Evolutionary conservation across 2,113 vertebrate genomes (phyloP).

Genomic region (Myodes glareolus): DNA sequence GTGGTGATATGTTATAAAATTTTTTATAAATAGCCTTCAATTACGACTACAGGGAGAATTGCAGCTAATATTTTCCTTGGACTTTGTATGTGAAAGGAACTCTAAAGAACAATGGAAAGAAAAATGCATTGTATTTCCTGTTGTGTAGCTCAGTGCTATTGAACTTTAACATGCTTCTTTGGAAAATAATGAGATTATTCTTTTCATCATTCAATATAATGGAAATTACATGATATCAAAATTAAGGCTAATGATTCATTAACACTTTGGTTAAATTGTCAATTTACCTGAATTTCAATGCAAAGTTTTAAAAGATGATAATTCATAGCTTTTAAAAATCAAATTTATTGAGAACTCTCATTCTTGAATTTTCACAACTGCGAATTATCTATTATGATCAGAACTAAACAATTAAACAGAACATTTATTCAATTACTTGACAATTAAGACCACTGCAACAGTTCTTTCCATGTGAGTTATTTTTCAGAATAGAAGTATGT

Average conservation of each 20-base stretch:
- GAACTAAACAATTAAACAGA: conserved; percentile 6
- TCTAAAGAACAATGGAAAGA: not conserved
- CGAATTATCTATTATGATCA: conserved; percentile 41
- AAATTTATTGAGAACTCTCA: conserved; percentile 23
- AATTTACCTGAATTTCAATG: conserved; percentile 41
- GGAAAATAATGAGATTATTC: not conserved
- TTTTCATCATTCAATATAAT: not conserved
- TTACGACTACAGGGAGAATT: conserved; percentile 15
- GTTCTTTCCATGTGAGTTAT: not conserved
- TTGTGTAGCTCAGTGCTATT: not conserved
- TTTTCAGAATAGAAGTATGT: not conserved
- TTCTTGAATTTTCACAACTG: conserved; percentile 43
- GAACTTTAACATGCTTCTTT: conserved; percentile 10
- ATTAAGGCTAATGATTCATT: not conserved
- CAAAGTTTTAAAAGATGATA: conserved; percentile 28
- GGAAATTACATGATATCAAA: conserved; percentile 17
- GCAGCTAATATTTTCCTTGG: conserved; percentile 1
- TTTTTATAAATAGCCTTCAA: not conserved
- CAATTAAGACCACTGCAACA: not conserved
- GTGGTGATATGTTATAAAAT: not conserved
- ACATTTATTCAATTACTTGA: conserved; percentile 24
- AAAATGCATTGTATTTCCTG: not conserved
- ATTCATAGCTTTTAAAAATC: not conserved
- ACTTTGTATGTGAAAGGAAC: conserved; percentile 19
- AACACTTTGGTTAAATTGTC: conserved; percentile 43